Evolutionary conservation across 2,888 invertebrate species (phyloP), one percentile per base, ranked within the genome.

Genomic region (Aphelenchoides bicaudatus): DNA sequence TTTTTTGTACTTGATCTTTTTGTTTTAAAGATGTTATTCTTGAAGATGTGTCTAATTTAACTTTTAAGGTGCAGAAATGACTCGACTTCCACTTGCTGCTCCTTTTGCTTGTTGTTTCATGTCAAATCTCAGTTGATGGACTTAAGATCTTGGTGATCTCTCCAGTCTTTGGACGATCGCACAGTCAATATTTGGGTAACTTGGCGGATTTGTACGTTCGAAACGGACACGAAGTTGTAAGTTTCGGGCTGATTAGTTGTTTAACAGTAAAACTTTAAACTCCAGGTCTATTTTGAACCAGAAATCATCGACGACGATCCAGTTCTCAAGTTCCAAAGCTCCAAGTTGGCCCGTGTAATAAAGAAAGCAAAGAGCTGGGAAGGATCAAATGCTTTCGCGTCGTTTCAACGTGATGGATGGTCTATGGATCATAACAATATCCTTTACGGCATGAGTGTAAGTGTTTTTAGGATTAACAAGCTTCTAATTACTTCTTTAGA

Each of bases 151-250:
- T 49, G 2, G 34, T 49, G 34, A 23, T 49, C 38, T 31, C 29
- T 25, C 50, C 50, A 34, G 28, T 30, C 13, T 49, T 49, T 25
- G 50, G 30, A 13, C 50, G 31, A 13, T 21, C 19, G 6, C 50
- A 49, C 21, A 31, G 29, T 16, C 19, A 19, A 3, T 49, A 31
- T 6, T 25, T 49, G 21, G 38, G 10, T 23, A 49, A 49, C 5
- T 4, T 49, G 28, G 31, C 50, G 39, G 50, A 49, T 46, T 16
- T 31, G 16, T 49, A 30, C 30, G 50, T 25, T 1, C n/a, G 34
- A 2, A 31, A 31, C 21, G 50, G 50, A 25, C 50, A 49, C n/a
- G 31, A 49, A 10, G 31, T 49, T 30, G 50, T 49, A 6, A 13
- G 50, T n/a, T 19, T n/a, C n/a, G n/a, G n/a, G n/a, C n/a, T n/a